phyloP scores from a whole-genome alignment of 2,797 vertebrate species.

The Anabas testudineus region DNA sequence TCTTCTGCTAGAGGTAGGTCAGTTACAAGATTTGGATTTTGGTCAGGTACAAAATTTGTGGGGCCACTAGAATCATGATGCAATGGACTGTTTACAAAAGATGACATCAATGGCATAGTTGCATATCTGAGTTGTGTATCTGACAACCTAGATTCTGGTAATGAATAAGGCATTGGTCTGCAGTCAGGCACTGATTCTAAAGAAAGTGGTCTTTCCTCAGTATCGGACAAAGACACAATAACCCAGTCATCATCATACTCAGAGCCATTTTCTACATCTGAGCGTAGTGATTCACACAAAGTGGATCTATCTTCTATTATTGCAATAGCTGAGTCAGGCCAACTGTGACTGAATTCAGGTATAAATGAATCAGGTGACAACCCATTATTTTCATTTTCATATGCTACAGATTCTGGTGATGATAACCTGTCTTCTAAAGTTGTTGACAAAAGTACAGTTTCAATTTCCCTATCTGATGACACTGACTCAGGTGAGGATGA shows the following conservation, averaged over 20 bases:
- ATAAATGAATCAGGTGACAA: slow-evolving; percentile 70
- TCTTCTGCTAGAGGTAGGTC: not conserved
- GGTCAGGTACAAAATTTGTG: slow-evolving; percentile 5
- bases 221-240: slow-evolving; percentile 43
- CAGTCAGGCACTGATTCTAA: slow-evolving; percentile 25
- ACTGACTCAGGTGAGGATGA: slow-evolving; percentile 44
- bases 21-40: slow-evolving; percentile 14
- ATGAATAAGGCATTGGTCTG: slow-evolving; percentile 43
- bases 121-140: slow-evolving; percentile 40
- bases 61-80: slow-evolving; percentile 39
- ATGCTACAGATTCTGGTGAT: slow-evolving; percentile 58
- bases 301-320: slow-evolving; percentile 29
- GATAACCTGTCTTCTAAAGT: slow-evolving; percentile 42
- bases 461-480: slow-evolving; percentile 36
- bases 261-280: slow-evolving; percentile 44
- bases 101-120: slow-evolving; percentile 15
- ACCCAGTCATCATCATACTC: slow-evolving; percentile 52
- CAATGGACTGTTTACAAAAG: slow-evolving; percentile 38
- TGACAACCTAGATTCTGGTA: slow-evolving; percentile 64
- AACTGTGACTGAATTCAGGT: slow-evolving; percentile 51
- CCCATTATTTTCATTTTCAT: slow-evolving; percentile 42
- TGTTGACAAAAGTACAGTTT: slow-evolving; percentile 2
- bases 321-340: slow-evolving; percentile 22
- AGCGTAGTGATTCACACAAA: slow-evolving; percentile 60
- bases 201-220: slow-evolving; percentile 39